Evolutionary conservation across 2,888 invertebrate species (phyloP), one percentile per base, ranked within the genome.

Genomic region (Furcula furcula): DNA sequence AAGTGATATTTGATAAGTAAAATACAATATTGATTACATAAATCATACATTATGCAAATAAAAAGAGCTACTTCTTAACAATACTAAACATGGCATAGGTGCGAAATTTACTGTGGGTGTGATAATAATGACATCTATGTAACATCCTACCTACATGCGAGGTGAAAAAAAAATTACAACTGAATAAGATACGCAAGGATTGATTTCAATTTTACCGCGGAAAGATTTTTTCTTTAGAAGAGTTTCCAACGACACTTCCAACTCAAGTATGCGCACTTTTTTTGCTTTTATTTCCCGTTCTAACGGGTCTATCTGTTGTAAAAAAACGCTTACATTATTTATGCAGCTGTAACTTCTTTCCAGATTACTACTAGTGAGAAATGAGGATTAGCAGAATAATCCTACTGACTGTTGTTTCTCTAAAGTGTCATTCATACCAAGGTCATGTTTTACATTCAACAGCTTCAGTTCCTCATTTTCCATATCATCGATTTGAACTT

Each of bases 271-370:
- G 69, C 96, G 94, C 42, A 93, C 91, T 58, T 94, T 94, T 83
- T 95, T 94, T 54, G 94, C 93, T 70, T 93, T 93, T 54, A 97
- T 97, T 63, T 95, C 95, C 46, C 93, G 91, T 65, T 97, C 96
- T 52, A 94, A 91, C 1, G 97, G 97, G 65, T 96, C 95, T 62
- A 98, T 95, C 84, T 93, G 91, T 58, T 51, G 48, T 36, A 38
- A 42, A 57, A 59, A 52, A 28, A 33, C 47, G 29, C 42, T 43
- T 49, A 34, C 33, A 32, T 37, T 22, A 33, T 33, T 48, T 35
- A 45, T 42, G 53, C 84, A 87, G 86, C 79, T 87, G 87, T 86
- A 84, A 86, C 66, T 82, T 85, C 77, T 83, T 81, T 74, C 67
- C 27, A 30, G 34, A 29, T 23, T 30, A n/a, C n/a, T n/a, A n/a